A percentile compares a stretch with the other conserved stretches of the same genome.
Conservation (phyloP, 2,888 invertebrate genomes). For the Tanytarsus gracilentus region DNA sequence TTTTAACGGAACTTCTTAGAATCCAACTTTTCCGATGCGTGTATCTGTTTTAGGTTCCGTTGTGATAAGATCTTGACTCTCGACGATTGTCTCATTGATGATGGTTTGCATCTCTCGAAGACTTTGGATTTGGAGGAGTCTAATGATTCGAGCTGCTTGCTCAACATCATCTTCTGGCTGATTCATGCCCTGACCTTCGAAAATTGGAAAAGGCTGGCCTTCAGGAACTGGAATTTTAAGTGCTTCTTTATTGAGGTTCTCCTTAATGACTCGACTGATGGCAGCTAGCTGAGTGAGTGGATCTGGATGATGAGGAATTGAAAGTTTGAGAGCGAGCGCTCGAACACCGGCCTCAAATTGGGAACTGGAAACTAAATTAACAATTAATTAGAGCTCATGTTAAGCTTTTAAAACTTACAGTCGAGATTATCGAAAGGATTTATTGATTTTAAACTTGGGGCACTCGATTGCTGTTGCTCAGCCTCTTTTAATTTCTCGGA, state of each 20-base stretch:
- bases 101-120: constrained; percentile 65
- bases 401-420: constrained; percentile 53
- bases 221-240: constrained; percentile 35
- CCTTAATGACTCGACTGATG: constrained; percentile 52
- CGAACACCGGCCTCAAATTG: constrained; percentile 79
- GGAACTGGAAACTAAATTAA: constrained; percentile 61
- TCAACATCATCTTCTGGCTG: constrained; percentile 58
- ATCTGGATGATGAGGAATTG: constrained; percentile 71
- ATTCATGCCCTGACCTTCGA: constrained; percentile 54
- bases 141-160: constrained; percentile 65
- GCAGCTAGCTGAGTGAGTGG: constrained; percentile 67
- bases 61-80: constrained; percentile 85
- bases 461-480: constrained; percentile 47
- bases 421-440: constrained; percentile 80
- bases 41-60: constrained; percentile 96
- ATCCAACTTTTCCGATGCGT: constrained; percentile 84
- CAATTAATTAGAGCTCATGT: constrained; percentile 42
- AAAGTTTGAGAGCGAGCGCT: constrained; percentile 65
- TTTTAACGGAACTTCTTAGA: too few relatives aligned
- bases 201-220: constrained; percentile 61
- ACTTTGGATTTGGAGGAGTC: constrained; percentile 52
- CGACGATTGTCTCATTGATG: constrained; percentile 90
- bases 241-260: constrained; percentile 51
- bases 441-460: constrained; percentile 64
- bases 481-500: constrained; percentile 50